Evolutionary conservation across 1,140 invertebrate genomes (phyloP), one percentile per base, ranked within the genome.

Genomic region (Bathynomus jamesi): DNA sequence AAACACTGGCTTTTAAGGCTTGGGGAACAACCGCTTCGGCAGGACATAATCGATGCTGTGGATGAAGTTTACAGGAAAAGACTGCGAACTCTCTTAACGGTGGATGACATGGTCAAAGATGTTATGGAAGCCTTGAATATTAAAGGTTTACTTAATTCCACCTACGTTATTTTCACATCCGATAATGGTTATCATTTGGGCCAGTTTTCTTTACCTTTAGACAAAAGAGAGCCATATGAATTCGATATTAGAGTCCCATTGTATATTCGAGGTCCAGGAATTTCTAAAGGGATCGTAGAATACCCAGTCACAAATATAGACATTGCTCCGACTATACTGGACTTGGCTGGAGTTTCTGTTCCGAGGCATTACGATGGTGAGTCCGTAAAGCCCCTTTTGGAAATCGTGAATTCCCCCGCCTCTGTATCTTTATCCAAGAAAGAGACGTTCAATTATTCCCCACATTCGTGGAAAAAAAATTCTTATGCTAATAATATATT

Each of bases 121-220:
- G 80, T 95, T 5, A 79, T 92, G 13, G 28, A 68, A 17, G 83
- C 1, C 79, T 83, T 27, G 80, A 94, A 53, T 82, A 86, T 60
- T 74, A 81, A 3, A 80, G 83, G 17, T 4, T 32, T 67, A 2
- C 79, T 93, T 5, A 81, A 91, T 4, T 85, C 91, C 77, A 95
- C 93, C 3, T 93, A 90, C 79, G 80, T 95, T 0, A 87, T 95
- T 62, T 92, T 89, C 77, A 90, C 91, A 0, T 94, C 92, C 0
- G 93, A 96, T 80, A 94, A 95, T 84, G 93, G 93, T 64, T 95
- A 89, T 82, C 93, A 95, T 83, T 83, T 94, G 78, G 92, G 91
- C 89, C 83, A 81, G 79, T 81, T 93, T 81, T 87, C 89, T 27
- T 85, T 93, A 82, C 89, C 93, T 0, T 88, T 88, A 79, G 94